Base-by-base conservation (phyloP, 1,140 invertebrate genomes). In the Globodera rostochiensis region DNA sequence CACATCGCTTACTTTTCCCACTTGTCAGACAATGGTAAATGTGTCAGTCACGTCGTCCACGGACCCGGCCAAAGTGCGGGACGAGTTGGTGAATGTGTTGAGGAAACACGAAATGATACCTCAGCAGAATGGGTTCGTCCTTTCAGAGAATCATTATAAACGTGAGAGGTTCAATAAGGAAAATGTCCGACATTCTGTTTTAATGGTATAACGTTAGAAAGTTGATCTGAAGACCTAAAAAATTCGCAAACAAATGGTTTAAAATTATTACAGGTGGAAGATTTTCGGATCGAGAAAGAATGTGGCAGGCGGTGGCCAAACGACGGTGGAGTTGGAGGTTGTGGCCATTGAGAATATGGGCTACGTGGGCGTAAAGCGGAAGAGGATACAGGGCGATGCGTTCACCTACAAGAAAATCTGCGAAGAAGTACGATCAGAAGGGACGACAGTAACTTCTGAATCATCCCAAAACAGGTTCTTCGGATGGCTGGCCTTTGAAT, bases 371-470 rank as follows among this genome's bases (percentile, higher is more conserved):
- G 93, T 95, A 50, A 91, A 93, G 82, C 91, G 94, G 64, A 95
- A 95, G 87, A 90, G 94, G 78, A 91, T 95, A 1, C 94, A 94
- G 88, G 95, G 95, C 4, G 94, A 95, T 88, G 93, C 93, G 4
- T 95, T 94, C 94, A 93, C 94, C 78, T 95, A 95, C 88, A 95
- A 95, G 89, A 93, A 92, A 80, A 92, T 95, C n/a, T 95, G 94
- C 87, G 94, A 95, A 90, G 93, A 95, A 90, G 77, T 78, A 15
- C 69, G 6, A 15, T 15, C 1, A 53, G 53, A 15, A 19, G 57
- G 57, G 19, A 21, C 2, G 57, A 53, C 7, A 53, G 57, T 64
- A 15, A 19, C 13, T 6, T 19, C 15, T 64, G 0, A 64, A 64
- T 53, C 53, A 64, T 6, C 57, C 15, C 15, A 13, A 64, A 64